Conservation (phyloP, 2,113 vertebrate species). For the Mionectes macconnelli region DNA sequence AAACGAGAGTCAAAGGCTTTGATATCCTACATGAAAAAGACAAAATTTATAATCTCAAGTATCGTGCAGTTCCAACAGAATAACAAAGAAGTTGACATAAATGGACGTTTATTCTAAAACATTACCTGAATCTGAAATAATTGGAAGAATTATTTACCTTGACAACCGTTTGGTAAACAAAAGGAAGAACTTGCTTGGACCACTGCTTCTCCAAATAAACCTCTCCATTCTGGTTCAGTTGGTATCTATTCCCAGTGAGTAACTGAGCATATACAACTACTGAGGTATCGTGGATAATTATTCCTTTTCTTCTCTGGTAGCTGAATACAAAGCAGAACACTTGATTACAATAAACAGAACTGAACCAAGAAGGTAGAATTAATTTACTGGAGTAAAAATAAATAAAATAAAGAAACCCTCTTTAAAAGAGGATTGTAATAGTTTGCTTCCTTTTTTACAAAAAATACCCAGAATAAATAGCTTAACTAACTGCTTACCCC, state of each 20-base stretch:
- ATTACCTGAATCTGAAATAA: not conserved
- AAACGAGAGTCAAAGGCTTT: conserved; percentile 86
- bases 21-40: conserved; percentile 82
- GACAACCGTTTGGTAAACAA: conserved; percentile 90
- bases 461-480: not conserved
- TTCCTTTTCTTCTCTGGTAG: conserved; percentile 90
- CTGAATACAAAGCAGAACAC: conserved; percentile 69
- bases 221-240: conserved; percentile 84
- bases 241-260: conserved; percentile 89
- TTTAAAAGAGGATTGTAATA: not conserved
- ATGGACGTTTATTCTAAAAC: not conserved
- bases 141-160: conserved; percentile 77
- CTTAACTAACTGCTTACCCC: not conserved
- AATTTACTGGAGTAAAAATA: not conserved
- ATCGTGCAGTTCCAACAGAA: not conserved
- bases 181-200: conserved; percentile 92
- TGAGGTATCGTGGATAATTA: conserved; percentile 86
- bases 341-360: not conserved
- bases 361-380: not conserved
- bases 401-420: not conserved
- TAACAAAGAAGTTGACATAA: not conserved
- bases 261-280: conserved; percentile 88
- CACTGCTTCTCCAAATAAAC: conserved; percentile 96
- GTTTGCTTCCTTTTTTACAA: not conserved
- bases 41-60: not conserved